Conservation (phyloP, 2,888 invertebrate genomes). For the Gnatocerus cornutus region DNA sequence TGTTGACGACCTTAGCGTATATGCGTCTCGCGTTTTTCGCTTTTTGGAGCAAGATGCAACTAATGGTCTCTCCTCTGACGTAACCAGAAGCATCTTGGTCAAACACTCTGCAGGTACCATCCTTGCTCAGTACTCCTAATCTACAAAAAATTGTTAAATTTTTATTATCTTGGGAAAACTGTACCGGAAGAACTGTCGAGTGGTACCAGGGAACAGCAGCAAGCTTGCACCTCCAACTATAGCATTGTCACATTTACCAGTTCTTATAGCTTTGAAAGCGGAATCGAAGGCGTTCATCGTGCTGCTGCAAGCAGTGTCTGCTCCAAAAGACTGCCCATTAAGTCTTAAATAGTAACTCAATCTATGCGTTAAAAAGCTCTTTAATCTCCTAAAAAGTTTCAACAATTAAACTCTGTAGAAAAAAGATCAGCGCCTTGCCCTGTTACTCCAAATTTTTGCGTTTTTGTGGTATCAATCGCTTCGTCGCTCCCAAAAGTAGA, state of each 20-base stretch:
- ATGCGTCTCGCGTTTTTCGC: slow-evolving; percentile 71
- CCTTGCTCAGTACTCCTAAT: slow-evolving; percentile 84
- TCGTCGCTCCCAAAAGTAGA: slow-evolving; percentile 78
- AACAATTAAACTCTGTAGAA: too few species aligned
- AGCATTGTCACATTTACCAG: slow-evolving; percentile 88
- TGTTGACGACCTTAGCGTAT: slow-evolving; percentile 71
- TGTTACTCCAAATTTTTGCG: background rate
- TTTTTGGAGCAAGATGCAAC: slow-evolving; percentile 82
- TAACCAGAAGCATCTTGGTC: slow-evolving; percentile 89
- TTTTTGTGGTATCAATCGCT: background rate
- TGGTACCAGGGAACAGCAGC: slow-evolving; percentile 87
- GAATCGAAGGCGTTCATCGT: slow-evolving; percentile 88
- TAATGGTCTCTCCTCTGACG: slow-evolving; percentile 86
- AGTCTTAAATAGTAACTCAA: slow-evolving; percentile 90
- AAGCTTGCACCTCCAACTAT: slow-evolving; percentile 90
- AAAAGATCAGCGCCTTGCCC: slow-evolving; percentile 69
- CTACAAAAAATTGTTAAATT: slow-evolving; percentile 63
- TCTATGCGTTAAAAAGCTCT: slow-evolving; percentile 82
- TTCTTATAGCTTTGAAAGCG: slow-evolving; percentile 82
- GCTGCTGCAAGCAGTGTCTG: slow-evolving; percentile 94
- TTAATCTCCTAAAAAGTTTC: slow-evolving; percentile 79
- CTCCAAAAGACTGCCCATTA: slow-evolving; percentile 90
- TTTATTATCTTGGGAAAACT: too few species aligned
- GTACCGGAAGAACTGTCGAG: slow-evolving; percentile 85
- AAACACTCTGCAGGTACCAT: slow-evolving; percentile 93